Evolutionary conservation across 1,140 invertebrate species (phyloP).

Genomic region (Anoplophora glabripennis): DNA sequence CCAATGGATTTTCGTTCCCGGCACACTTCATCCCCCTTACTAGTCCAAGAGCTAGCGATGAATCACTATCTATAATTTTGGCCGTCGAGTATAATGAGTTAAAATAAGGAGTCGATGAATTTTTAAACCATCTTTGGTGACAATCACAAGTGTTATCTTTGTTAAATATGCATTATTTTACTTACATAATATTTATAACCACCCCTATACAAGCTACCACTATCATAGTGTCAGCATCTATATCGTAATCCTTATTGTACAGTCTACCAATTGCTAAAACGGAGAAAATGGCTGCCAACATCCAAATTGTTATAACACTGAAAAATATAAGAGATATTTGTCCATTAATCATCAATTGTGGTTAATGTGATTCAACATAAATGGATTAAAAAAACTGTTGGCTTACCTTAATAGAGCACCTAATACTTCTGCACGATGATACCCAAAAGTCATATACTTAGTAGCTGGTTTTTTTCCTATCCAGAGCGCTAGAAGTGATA

Average conservation of each 20-base stretch:
- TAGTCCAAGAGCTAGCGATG: no score
- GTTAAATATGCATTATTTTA: constrained; percentile 24
- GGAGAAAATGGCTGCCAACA: constrained; percentile 81
- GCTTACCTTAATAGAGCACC: constrained; percentile 57
- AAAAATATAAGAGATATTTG: constrained; percentile 15
- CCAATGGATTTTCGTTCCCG: no score
- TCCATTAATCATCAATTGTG: neutral
- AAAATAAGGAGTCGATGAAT: no score
- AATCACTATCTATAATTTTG: no score
- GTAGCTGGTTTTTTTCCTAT: constrained; percentile 64
- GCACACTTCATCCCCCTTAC: no score
- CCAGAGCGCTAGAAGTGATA: constrained; percentile 74
- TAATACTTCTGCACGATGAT: constrained; percentile 66
- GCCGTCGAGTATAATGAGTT: no score
- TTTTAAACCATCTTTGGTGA: no score
- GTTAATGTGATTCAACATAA: neutral
- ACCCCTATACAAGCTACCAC: constrained; percentile 81
- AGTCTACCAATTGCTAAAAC: constrained; percentile 76
- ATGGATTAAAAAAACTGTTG: neutral
- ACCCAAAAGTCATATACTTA: constrained; percentile 74
- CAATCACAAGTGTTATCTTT: no score
- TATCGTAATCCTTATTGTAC: constrained; percentile 69
- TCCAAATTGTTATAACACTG: constrained; percentile 72
- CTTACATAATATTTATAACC: constrained; percentile 80
- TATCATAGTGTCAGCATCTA: constrained; percentile 83